Evolutionary conservation across 2,888 invertebrate genomes (phyloP).

Genomic region (Bugulina stolonifera): DNA sequence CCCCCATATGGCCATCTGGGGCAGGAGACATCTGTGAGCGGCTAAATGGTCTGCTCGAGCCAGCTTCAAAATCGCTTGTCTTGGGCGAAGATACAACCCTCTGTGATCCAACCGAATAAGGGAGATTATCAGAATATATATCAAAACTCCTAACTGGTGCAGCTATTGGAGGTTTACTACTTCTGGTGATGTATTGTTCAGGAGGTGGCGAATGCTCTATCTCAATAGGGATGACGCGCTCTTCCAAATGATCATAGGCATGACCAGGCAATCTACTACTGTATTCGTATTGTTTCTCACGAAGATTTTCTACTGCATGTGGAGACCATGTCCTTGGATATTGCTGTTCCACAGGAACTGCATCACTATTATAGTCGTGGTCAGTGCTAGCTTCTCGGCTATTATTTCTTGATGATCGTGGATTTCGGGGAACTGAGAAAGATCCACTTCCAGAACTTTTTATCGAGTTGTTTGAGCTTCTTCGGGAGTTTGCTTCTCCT

Average conservation of each 20-base stretch:
- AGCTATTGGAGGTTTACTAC: too few relatives aligned
- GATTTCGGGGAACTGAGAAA: not conserved
- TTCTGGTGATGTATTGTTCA: not conserved
- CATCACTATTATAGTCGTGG: not conserved
- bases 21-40: not conserved
- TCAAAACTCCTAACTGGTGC: too few relatives aligned
- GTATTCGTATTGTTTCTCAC: too few relatives aligned
- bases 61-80: not conserved
- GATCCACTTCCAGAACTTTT: not conserved
- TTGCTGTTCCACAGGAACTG: not conserved
- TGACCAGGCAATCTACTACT: too few relatives aligned
- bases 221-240: slow-evolving; percentile 9
- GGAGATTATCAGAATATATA: too few relatives aligned
- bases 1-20: not conserved
- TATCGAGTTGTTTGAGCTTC: not conserved
- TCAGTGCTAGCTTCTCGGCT: slow-evolving; percentile 14
- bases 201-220: slow-evolving; percentile 1
- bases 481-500: too few relatives aligned
- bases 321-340: not conserved
- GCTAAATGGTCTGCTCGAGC: not conserved
- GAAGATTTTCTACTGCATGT: not conserved
- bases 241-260: not conserved
- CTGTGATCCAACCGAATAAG: too few relatives aligned
- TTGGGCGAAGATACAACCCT: not conserved
- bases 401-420: not conserved